A percentile compares a stretch with the other conserved stretches of the same genome.
Conservation (phyloP, 2,797 vertebrate species). For the Manis javanica region DNA sequence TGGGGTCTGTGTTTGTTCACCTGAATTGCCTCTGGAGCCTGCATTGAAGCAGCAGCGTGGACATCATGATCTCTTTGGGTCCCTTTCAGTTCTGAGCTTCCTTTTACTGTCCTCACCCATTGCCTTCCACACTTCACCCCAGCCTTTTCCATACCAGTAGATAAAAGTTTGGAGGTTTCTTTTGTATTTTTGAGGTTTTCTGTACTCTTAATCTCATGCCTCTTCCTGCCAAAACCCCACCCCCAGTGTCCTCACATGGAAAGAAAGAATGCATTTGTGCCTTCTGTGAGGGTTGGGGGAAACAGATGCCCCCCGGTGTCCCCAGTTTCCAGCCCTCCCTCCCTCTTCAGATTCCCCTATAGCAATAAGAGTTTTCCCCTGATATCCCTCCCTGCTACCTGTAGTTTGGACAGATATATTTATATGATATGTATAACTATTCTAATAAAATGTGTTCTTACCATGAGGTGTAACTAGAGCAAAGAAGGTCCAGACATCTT, state of each 20-base stretch:
- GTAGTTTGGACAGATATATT: conserved; percentile 83
- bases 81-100: conserved; percentile 12
- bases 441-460: conserved; percentile 79
- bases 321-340: conserved; percentile 30
- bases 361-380: conserved; percentile 72
- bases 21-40: conserved; percentile 49
- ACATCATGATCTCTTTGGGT: conserved; percentile 53
- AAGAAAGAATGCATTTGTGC: conserved; percentile 79
- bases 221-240: not conserved
- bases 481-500: conserved; percentile 81
- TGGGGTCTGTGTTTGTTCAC: conserved; percentile 56
- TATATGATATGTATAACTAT: conserved; percentile 82
- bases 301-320: conserved; percentile 25
- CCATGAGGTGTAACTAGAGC: not conserved
- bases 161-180: conserved; percentile 66
- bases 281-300: conserved; percentile 75
- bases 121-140: not conserved
- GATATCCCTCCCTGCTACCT: not conserved
- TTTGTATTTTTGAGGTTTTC: conserved; percentile 74
- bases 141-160: conserved; percentile 56
- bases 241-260: conserved; percentile 62
- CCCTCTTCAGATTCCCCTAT: conserved; percentile 27
- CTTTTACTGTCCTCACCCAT: not conserved
- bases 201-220: not conserved
- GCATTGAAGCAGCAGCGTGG: not conserved